phyloP scores from a whole-genome alignment of 2,113 vertebrate species.

The Malurus melanocephalus region DNA sequence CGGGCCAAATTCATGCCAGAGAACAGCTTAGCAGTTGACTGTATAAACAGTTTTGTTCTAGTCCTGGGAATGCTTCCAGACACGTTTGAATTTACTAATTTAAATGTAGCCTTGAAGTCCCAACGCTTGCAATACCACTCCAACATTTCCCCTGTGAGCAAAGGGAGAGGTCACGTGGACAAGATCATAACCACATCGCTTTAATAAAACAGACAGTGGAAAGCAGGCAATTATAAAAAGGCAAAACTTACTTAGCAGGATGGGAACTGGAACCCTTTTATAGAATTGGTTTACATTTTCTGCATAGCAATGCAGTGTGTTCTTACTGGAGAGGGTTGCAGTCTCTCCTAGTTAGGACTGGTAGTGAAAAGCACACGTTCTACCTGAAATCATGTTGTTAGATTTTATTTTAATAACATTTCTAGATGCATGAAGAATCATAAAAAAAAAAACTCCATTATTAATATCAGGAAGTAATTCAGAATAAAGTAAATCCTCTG shows the following conservation, averaged over 20 bases:
- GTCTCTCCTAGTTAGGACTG: not conserved
- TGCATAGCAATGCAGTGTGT: not conserved
- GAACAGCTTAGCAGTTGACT: constrained; percentile 21
- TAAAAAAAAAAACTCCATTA: not conserved
- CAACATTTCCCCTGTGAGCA: constrained; percentile 13
- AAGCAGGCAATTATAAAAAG: constrained; percentile 30
- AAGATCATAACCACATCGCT: not conserved
- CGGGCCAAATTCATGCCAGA: not conserved
- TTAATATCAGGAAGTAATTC: constrained; percentile 15
- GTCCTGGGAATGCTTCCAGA: constrained; percentile 43
- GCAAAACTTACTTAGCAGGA: constrained; percentile 14
- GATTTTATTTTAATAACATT: not conserved
- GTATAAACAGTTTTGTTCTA: constrained; percentile 48
- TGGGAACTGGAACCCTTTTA: not conserved
- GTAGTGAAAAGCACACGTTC: not conserved
- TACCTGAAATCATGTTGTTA: not conserved
- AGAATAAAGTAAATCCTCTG: not conserved
- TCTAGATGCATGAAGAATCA: not conserved
- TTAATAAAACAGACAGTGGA: constrained; percentile 37
- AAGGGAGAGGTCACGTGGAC: not conserved
- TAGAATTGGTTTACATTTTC: constrained; percentile 13
- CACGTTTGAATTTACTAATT: constrained; percentile 44
- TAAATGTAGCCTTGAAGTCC: constrained; percentile 52
- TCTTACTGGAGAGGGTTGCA: not conserved
- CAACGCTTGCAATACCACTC: not conserved